phyloP scores from a whole-genome alignment of 2,113 vertebrate genomes.

The Phylloscopus trochiloides region DNA sequence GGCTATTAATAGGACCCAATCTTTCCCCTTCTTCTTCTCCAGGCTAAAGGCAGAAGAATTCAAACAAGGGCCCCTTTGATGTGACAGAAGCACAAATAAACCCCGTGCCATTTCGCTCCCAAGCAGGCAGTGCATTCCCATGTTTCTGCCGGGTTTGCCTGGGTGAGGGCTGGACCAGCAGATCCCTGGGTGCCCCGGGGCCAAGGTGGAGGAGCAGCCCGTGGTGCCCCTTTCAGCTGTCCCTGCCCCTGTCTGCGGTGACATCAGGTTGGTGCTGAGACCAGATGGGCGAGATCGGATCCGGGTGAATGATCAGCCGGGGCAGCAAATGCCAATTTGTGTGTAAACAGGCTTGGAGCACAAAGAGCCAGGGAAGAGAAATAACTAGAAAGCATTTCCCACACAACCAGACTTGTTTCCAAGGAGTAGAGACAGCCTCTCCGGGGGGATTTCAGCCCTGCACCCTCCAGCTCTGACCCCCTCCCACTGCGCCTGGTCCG shows the following conservation, averaged over 20 bases:
- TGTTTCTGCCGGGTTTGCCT: background rate
- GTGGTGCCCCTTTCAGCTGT: background rate
- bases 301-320: background rate
- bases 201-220: background rate
- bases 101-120: background rate
- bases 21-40: slow-evolving; percentile 39
- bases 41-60: slow-evolving; percentile 41
- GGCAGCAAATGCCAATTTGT: background rate
- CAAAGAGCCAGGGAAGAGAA: background rate
- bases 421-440: background rate
- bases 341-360: background rate
- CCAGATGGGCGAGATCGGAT: background rate
- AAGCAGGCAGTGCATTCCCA: background rate
- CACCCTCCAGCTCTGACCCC: fast-evolving
- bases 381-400: background rate
- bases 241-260: background rate
- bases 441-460: background rate
- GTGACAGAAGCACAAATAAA: slow-evolving; percentile 32
- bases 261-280: background rate
- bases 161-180: fast-evolving
- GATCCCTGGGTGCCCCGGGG: background rate
- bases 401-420: background rate
- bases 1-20: slow-evolving; percentile 65
- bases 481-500: fast-evolving
- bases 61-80: slow-evolving; percentile 53